A percentile compares a stretch with the other conserved stretches of the same genome.
Conservation (phyloP, 53 echinoderm and acorn worm genomes). For the Patiria pectinifera region DNA sequence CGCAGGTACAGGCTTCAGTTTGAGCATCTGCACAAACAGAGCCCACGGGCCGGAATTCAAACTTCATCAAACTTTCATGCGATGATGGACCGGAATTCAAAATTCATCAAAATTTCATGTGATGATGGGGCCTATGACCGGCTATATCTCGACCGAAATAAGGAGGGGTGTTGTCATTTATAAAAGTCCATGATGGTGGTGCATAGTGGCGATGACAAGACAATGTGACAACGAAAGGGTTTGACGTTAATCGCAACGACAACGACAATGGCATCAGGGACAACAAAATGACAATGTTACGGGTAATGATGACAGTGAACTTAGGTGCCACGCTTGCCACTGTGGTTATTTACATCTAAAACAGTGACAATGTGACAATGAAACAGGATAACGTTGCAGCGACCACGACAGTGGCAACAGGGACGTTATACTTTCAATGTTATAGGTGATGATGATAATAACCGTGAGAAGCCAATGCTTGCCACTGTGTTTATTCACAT, state of each 20-base stretch:
- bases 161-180: not conserved
- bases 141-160: not conserved
- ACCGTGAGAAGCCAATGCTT: not conserved
- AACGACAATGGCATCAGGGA: not conserved
- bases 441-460: not conserved
- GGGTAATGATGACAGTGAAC: not conserved
- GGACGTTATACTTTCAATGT: not conserved
- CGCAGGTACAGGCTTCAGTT: not conserved
- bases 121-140: not conserved
- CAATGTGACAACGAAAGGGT: too few species aligned
- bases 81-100: not conserved
- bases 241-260: too few species aligned
- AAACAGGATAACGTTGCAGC: not conserved
- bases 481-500: not conserved
- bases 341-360: too few species aligned
- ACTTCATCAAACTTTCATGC: not conserved
- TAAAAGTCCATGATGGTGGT: not conserved
- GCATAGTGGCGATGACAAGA: not conserved
- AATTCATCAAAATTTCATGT: not conserved
- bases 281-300: not conserved
- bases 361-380: not conserved
- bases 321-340: not conserved
- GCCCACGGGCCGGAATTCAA: not conserved
- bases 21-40: not conserved
- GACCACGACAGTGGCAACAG: not conserved